Evolutionary conservation across 2,888 invertebrate genomes (phyloP).

Genomic region (Drosophila subquinaria): DNA sequence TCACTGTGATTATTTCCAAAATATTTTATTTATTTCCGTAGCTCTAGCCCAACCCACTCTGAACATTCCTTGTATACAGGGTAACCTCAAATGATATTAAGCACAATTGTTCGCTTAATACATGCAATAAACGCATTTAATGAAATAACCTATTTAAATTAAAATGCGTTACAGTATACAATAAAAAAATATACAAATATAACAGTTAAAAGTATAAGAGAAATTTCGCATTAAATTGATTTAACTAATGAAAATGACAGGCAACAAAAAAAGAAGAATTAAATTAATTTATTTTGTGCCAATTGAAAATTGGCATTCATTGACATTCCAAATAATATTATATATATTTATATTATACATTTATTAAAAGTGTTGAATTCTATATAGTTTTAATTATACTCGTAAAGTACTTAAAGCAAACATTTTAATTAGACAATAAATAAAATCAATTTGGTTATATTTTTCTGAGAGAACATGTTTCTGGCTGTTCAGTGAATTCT

Average conservation of each 20-base stretch:
- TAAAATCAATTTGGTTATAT: background rate
- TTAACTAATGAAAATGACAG: conserved; percentile 63
- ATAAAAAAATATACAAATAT: conserved; percentile 16
- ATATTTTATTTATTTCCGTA: background rate
- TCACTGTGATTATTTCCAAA: no score
- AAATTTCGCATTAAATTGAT: conserved; percentile 68
- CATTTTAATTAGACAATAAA: background rate
- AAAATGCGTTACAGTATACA: conserved; percentile 28
- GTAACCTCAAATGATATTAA: conserved; percentile 28
- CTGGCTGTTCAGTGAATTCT: background rate
- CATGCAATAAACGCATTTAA: conserved; percentile 60
- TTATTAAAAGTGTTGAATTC: background rate
- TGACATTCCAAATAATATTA: conserved; percentile 39
- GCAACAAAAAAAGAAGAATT: conserved; percentile 13
- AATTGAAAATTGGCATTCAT: conserved; percentile 47
- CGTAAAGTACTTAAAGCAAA: background rate
- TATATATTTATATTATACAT: no score
- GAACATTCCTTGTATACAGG: background rate
- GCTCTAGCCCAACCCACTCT: background rate
- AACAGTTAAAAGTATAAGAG: conserved; percentile 19
- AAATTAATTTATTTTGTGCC: conserved; percentile 70
- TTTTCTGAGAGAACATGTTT: background rate
- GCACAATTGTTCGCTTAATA: conserved; percentile 40
- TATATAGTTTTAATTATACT: background rate
- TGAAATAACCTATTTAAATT: conserved; percentile 72